Percentiles rank a stretch among this genome's conserved stretches.
Evolutionary conservation across 2,888 invertebrate genomes (phyloP).

Genomic region (Stegana nigrithorax): DNA sequence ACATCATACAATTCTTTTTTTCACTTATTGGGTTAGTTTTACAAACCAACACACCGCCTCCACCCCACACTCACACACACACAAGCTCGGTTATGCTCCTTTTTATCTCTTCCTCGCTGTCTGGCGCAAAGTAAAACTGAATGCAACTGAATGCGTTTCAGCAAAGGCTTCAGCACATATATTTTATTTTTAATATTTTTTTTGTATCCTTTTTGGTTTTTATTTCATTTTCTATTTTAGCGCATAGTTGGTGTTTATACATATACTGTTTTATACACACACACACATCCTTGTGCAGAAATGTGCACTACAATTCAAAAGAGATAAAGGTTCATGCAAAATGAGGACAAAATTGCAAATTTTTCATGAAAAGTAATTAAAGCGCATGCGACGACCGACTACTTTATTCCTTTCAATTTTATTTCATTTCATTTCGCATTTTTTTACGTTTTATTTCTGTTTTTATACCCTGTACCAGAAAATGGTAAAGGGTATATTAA

Average conservation of each 20-base stretch:
- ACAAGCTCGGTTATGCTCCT: no score
- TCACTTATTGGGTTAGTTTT: conserved; percentile 46
- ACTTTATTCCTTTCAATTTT: neutral
- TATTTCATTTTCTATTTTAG: conserved; percentile 4
- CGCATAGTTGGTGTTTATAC: neutral
- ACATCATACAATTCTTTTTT: conserved; percentile 35
- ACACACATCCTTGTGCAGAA: no score
- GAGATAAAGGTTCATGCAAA: conserved; percentile 8
- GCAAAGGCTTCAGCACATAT: neutral
- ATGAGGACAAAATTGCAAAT: conserved; percentile 18
- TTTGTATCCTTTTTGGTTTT: neutral
- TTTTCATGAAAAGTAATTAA: conserved; percentile 19
- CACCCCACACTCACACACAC: conserved; percentile 24
- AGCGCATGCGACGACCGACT: no score
- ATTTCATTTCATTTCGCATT: neutral
- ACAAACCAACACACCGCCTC: neutral
- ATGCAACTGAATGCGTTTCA: conserved; percentile 1
- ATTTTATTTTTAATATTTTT: neutral
- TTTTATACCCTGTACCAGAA: no score
- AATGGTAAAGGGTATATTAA: no score
- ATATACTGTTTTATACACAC: no score
- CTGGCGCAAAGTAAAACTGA: conserved; percentile 19
- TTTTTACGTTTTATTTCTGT: no score
- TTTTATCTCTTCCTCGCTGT: no score
- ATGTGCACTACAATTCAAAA: conserved; percentile 5